Evolutionary conservation across 2,888 invertebrate genomes (phyloP), one percentile per base, ranked within the genome.

Genomic region (Sesia bembeciformis): DNA sequence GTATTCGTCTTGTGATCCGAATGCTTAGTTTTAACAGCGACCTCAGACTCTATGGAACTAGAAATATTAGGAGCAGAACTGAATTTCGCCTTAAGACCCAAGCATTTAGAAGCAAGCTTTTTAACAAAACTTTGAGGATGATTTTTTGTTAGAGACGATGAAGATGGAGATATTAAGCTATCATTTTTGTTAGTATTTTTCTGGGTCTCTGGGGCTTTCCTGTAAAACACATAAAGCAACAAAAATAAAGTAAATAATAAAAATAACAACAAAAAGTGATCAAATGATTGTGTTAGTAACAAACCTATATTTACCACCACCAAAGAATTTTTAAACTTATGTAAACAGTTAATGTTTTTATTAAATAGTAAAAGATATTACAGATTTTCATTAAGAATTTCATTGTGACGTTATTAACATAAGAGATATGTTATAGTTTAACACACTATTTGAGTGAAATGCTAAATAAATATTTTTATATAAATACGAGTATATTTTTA

Each of bases 51-150:
- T 64, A 73, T 66, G 60, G 64, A 79, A 63, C 86, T 86, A 76
- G 84, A 81, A 68, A 89, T 86, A 67, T 89, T 88, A 83, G 88
- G 87, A 74, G 87, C 87, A 58, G 90, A 90, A 68, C 81, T 86
- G 64, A 90, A 89, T 64, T 85, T 88, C 57, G 87, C 77, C 76
- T 84, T 90, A 39, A 89, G 74, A 74, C 90, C 87, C 75, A 89
- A 84, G 84, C 84, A 88, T 75, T 88, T 90, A 42, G 89, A 86
- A 78, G 90, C 89, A 81, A 90, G 83, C 83, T 85, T 86, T 83
- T 86, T 84, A 57, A 88, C 89, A 74, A 89, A 88, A 81, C 84
- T 88, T 70, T 84, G 84, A 66, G 82, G 74, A 68, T 83, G 78
- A 68, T 66, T 78, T 74, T 87, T 87, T 66, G 81, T 87, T 81